Evolutionary conservation across 2,888 invertebrate species (phyloP), one percentile per base, ranked within the genome.

Genomic region (Onthophagus sagittarius): DNA sequence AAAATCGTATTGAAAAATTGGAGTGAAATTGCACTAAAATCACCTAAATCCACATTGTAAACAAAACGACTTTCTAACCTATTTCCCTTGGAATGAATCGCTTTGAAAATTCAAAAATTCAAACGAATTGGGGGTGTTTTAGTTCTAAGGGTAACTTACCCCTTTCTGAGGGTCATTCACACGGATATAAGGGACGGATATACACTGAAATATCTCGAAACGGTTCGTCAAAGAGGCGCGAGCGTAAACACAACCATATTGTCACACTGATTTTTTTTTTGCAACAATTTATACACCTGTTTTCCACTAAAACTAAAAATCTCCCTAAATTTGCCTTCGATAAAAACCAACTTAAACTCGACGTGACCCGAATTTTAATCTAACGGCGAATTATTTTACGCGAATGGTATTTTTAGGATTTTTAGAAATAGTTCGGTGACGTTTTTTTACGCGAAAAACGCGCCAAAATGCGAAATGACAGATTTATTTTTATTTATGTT

Each of bases 221-320:
- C 67, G 23, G 31, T 31, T 67, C 67, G 67, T 15, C 23, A 67
- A 6, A 23, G 32, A 53, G 6, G 11, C 39, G 39, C 69, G 69
- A 69, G 67, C 62, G 63, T 15, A 73, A 32, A 70, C 73, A 73
- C 73, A 73, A 73, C 73, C 73, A 73, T 73, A 73, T 73, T 73
- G 73, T 73, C 67, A 62, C 73, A 73, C 71, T 71, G 39, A 53
- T 53, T 53, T 23, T 23, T 63, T 70, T 73, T 65, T 73, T 73
- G 70, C 62, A 73, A 73, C 62, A 71, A 70, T 23, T 15, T 15
- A 65, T 71, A 71, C 73, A 73, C 73, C 73, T 73, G 73, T 73
- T 71, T 70, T 23, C 67, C 67, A 32, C 67, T 32, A 67, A 67
- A 67, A 67, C 23, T 32, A 9, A 53, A 67, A 67, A 67, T 67